A percentile compares a stretch with the other conserved stretches of the same genome.
Conservation (phyloP, 1,140 invertebrate species). For the Steinernema feltiae region DNA sequence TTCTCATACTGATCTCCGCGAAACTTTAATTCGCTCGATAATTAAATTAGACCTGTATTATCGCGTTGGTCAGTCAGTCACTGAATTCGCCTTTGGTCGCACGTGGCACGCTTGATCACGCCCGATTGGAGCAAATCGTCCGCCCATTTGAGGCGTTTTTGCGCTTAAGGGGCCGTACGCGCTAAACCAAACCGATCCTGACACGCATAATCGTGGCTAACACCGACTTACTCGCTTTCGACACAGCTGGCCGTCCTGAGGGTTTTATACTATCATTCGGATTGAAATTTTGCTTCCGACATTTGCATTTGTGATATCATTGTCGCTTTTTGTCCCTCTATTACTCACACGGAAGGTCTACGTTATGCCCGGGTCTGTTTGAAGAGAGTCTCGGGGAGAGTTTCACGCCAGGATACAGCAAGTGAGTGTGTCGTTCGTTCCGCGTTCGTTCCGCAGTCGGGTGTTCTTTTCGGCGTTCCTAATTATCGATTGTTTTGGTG, state of each 20-base stretch:
- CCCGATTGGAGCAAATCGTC: background rate
- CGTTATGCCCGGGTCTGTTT: background rate
- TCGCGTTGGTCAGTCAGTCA: too few relatives aligned
- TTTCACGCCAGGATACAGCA: background rate
- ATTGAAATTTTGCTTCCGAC: background rate
- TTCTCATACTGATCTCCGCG: too few relatives aligned
- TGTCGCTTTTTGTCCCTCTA: background rate
- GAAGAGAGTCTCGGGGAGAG: background rate
- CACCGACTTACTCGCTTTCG: background rate
- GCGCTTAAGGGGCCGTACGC: background rate
- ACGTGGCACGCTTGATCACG: background rate
- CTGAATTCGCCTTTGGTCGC: background rate
- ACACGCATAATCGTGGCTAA: background rate
- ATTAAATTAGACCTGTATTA: too few relatives aligned
- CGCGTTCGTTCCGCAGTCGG: background rate
- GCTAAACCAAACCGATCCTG: slow-evolving; percentile 3
- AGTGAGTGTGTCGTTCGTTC: background rate
- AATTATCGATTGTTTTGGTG: slow-evolving; percentile 15
- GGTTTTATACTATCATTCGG: background rate
- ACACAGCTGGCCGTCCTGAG: background rate
- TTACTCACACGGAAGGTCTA: background rate
- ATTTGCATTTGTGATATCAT: slow-evolving; percentile 1
- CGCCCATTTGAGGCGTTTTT: background rate
- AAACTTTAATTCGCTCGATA: too few relatives aligned
- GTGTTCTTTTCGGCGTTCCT: slow-evolving; percentile 7